Evolutionary conservation across 2,888 invertebrate genomes (phyloP).

Genomic region (Hemaris fuciformis): DNA sequence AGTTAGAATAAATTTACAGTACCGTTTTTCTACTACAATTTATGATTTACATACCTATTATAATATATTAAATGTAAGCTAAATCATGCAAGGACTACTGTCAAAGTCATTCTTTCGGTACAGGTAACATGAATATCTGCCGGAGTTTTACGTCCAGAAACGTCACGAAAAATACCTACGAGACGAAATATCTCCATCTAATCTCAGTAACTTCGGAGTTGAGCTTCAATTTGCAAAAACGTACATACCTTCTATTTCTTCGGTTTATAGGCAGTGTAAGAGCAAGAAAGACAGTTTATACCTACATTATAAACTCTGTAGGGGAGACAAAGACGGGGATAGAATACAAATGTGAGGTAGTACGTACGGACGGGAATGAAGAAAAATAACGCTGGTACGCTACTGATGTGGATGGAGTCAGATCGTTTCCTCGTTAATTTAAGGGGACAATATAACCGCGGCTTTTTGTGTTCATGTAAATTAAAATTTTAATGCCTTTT

Average conservation of each 20-base stretch:
- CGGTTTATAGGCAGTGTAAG: conserved; percentile 32
- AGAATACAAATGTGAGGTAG: conserved; percentile 24
- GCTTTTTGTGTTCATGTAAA: background rate
- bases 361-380: background rate
- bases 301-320: conserved; percentile 15
- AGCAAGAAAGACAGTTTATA: conserved; percentile 24
- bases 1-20: no score
- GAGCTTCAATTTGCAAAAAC: conserved; percentile 51
- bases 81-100: background rate
- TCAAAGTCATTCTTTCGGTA: background rate
- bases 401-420: background rate
- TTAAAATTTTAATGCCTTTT: background rate
- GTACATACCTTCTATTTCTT: conserved; percentile 46
- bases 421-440: background rate
- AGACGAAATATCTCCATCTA: conserved; percentile 38
- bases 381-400: background rate
- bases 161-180: conserved; percentile 24
- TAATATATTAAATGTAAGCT: background rate
- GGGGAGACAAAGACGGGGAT: conserved; percentile 18
- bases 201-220: conserved; percentile 39
- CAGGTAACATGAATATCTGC: background rate
- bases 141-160: conserved; percentile 14
- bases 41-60: no score
- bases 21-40: no score
- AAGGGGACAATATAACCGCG: background rate